Conservation (phyloP, 2,113 vertebrate species). For the Paracanthobrama guichenoti region DNA sequence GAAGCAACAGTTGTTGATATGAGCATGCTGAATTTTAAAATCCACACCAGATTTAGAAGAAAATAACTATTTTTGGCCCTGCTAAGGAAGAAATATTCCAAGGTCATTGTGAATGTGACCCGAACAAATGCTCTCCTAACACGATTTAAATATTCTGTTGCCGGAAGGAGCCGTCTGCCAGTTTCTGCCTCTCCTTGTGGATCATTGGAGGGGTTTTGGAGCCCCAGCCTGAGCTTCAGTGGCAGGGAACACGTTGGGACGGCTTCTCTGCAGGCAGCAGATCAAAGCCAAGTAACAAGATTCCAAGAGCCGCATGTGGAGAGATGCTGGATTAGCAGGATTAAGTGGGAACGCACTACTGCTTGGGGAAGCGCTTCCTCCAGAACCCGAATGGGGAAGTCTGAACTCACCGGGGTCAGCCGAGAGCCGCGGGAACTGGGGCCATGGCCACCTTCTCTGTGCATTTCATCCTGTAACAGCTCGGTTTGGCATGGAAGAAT, state of each 20-base stretch:
- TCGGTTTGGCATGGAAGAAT: background rate
- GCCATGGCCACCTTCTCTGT: background rate
- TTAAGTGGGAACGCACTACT: slow-evolving; percentile 38
- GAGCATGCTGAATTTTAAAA: background rate
- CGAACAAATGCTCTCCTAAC: slow-evolving; percentile 13
- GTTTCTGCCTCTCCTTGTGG: slow-evolving; percentile 3
- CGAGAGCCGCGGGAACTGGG: background rate
- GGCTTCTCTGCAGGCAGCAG: slow-evolving; percentile 20
- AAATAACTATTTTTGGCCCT: background rate
- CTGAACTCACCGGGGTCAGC: slow-evolving; percentile 14
- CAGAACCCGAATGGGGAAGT: background rate
- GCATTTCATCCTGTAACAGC: background rate
- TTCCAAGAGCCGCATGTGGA: slow-evolving; percentile 18
- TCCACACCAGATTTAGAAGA: background rate
- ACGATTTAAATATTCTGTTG: slow-evolving; percentile 29
- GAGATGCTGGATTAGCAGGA: slow-evolving; percentile 48
- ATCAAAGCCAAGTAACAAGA: slow-evolving; percentile 45
- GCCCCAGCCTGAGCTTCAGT: slow-evolving; percentile 9
- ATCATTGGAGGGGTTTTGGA: slow-evolving; percentile 4
- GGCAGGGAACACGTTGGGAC: slow-evolving; percentile 21
- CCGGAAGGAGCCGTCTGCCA: background rate
- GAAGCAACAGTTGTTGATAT: background rate
- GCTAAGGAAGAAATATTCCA: background rate
- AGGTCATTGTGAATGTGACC: slow-evolving; percentile 8
- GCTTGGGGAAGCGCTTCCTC: slow-evolving; percentile 34